A percentile compares a stretch with the other conserved stretches of the same genome.
These are phyloP conservation scores for Umimayanthus kanabou DNA, from an alignment of 92 coral and sea anemone genomes.

Conservation along the genomic window DNA sequence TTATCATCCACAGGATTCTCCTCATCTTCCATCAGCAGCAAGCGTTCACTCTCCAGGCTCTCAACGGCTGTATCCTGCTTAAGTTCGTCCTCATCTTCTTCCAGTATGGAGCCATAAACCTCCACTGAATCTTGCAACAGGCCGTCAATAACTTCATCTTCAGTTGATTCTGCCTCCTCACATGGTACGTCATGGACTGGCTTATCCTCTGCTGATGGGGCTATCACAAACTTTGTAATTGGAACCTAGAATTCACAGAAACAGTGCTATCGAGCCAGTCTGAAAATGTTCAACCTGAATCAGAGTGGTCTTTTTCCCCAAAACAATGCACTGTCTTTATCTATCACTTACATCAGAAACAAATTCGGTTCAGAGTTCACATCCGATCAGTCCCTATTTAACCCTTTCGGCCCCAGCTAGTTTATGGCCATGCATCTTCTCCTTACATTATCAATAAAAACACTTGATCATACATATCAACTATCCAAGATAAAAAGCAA, in stretches of 20 bases:
- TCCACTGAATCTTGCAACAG: slow-evolving; percentile 40
- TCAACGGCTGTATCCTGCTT: not conserved
- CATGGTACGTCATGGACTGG: slow-evolving; percentile 36
- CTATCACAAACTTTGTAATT: slow-evolving; percentile 74
- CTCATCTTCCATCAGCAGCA: slow-evolving; percentile 39
- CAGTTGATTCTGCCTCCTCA: slow-evolving; percentile 48
- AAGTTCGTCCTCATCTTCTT: slow-evolving; percentile 7
- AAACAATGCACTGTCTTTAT: not conserved
- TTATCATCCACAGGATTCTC: slow-evolving; percentile 10
- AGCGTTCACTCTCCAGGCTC: slow-evolving; percentile 1
- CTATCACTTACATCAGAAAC: not conserved
- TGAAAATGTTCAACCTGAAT: not conserved
- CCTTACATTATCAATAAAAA: no score
- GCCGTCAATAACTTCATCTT: slow-evolving; percentile 48
- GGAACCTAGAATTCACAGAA: slow-evolving; percentile 48
- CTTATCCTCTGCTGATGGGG: slow-evolving; percentile 40
- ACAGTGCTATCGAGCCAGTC: not conserved
- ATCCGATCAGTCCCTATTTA: no score
- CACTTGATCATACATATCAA: no score
- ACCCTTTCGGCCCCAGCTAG: no score
- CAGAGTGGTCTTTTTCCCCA: not conserved
- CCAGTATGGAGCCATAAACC: not conserved
- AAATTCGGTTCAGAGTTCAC: no score
- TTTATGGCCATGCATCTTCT: no score
- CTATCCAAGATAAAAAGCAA: no score